These are phyloP conservation scores for Melipona quadrifasciata DNA, from an alignment of 1,140 invertebrate genomes.

Conservation along the genomic window DNA sequence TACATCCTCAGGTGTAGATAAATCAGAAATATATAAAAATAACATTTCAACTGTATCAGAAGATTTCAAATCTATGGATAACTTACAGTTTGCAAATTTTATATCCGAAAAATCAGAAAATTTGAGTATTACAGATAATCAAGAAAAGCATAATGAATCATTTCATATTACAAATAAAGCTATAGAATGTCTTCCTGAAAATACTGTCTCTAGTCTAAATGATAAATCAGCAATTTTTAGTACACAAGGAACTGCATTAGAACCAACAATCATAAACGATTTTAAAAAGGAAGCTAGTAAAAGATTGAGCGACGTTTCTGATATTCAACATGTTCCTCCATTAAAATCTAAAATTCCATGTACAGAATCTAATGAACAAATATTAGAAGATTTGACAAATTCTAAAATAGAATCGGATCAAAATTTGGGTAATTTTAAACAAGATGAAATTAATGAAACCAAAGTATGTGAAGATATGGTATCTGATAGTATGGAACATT, in stretches of 20 bases:
- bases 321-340: constrained; percentile 65
- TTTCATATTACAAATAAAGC: constrained; percentile 41
- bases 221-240: constrained; percentile 19
- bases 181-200: constrained; percentile 28
- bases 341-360: constrained; percentile 64
- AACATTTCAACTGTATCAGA: constrained; percentile 27
- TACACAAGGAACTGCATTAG: constrained; percentile 17
- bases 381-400: constrained; percentile 22
- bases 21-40: constrained; percentile 46
- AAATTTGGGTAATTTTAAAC: constrained; percentile 17
- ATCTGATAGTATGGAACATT: neutral
- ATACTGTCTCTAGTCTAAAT: constrained; percentile 2
- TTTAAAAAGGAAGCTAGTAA: constrained; percentile 68
- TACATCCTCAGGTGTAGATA: constrained; percentile 22
- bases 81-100: constrained; percentile 44
- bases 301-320: constrained; percentile 52
- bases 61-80: constrained; percentile 30
- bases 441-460: neutral
- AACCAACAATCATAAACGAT: constrained; percentile 44
- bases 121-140: constrained; percentile 36
- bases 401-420: constrained; percentile 29
- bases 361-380: constrained; percentile 40
- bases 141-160: constrained; percentile 52
- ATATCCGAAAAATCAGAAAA: constrained; percentile 44
- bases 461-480: constrained; percentile 5